A percentile compares a stretch with the other conserved stretches of the same genome.
These are phyloP conservation scores for Drosophila lacicola DNA, from an alignment of 2,888 invertebrate species.

Conservation along the genomic window DNA sequence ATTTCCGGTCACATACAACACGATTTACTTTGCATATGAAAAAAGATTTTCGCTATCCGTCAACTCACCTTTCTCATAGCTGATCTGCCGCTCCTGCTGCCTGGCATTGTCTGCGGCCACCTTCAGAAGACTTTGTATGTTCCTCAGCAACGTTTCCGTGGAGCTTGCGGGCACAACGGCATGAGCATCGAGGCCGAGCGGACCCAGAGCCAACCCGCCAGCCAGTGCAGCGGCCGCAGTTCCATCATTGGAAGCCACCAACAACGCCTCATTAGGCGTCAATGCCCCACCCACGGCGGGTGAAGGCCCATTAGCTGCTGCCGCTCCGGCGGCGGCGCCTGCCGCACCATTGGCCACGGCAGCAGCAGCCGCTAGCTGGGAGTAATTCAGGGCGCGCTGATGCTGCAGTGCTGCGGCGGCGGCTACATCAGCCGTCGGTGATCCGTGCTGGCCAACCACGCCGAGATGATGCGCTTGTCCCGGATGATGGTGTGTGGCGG, in stretches of 20 bases:
- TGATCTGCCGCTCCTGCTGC: conserved; percentile 97
- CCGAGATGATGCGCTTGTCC: conserved; percentile 74
- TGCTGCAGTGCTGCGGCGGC: conserved; percentile 85
- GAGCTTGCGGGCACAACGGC: conserved; percentile 86
- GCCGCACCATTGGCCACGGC: conserved; percentile 86
- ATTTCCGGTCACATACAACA: conserved; percentile 23
- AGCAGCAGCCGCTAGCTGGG: conserved; percentile 89
- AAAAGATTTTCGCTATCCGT: not conserved
- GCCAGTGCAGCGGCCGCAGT: conserved; percentile 82
- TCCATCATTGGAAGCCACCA: conserved; percentile 82
- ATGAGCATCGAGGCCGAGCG: conserved; percentile 84
- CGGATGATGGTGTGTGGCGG: conserved; percentile 59
- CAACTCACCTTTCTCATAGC: conserved; percentile 96
- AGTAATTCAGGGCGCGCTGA: conserved; percentile 92
- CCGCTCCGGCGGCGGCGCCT: conserved; percentile 81
- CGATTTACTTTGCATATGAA: conserved; percentile 32
- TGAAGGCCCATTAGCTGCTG: conserved; percentile 77
- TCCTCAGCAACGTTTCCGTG: conserved; percentile 96
- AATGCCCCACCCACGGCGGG: conserved; percentile 76
- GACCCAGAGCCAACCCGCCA: conserved; percentile 81
- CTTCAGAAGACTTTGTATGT: conserved; percentile 97
- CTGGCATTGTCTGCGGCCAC: conserved; percentile 99
- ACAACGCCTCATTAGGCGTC: conserved; percentile 81
- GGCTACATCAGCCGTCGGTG: conserved; percentile 70
- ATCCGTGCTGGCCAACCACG: conserved; percentile 63